Base-by-base conservation (phyloP, 2,888 invertebrate species). In the Apocheima hispidaria region DNA sequence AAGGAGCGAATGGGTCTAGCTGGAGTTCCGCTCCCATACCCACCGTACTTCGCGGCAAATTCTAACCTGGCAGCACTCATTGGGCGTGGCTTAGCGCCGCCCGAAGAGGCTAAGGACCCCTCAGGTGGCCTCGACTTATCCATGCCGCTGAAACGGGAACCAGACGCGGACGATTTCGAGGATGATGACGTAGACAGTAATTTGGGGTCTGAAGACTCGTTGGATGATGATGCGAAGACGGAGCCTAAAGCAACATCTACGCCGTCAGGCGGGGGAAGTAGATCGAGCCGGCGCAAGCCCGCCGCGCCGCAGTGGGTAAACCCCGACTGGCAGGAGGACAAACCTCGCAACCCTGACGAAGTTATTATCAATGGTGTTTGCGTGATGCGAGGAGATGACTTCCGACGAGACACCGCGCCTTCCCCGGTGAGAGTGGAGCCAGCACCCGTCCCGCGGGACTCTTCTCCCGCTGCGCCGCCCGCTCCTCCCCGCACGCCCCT, bases 241-340 rank as follows among this genome's bases (percentile, higher is more conserved):
- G 94, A 94, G 83, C 93, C 93, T 59, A 94, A 94, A 60, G 87
- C 92, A 75, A 77, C 91, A 66, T 89, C 93, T 52, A 91, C 93
- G 40, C 92, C 94, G 40, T 82, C 87, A 41, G 82, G 49, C 49
- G 60, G 81, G 21, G 83, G 51, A 28, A 35, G 82, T 23, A 86
- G 93, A 20, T 92, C 93, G 21, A 97, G 96, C 57, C 92, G 98
- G 66, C 94, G 99, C 77, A 99, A 99, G 92, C 98, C 98, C 0
- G 98, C 98, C 1, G 98, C 98, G 54, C 99, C 99, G 1, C 98
- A 99, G 88, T 98, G 99, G 98, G 98, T 99, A 4, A 98, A 98
- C 87, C 99, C 99, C 6, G 97, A 97, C 75, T 97, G 97, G 97
- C 96, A 96, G 79, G 96, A 96, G 79, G 94, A 94, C 70, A 93